Base-by-base conservation (phyloP, 2,888 invertebrate species). In the Sarcophaga subvicina region DNA sequence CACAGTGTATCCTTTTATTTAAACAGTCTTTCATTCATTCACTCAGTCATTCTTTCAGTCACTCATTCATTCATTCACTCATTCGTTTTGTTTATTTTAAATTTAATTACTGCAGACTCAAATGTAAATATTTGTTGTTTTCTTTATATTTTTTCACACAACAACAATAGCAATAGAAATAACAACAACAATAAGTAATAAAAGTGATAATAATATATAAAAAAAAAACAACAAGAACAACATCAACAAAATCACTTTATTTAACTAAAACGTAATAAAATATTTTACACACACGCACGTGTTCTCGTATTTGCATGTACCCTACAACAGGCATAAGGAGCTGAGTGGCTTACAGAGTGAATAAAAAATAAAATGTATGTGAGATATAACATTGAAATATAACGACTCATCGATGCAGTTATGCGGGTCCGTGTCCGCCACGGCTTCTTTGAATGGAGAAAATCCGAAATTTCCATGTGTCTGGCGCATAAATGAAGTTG, bases 71-170 rank as follows among this genome's bases (percentile, higher is more conserved):
- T 37, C 12, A 14, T 71, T 66, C 62, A 27, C 14, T 49, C 27
- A 37, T 54, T 54, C 17, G 12, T 49, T 49, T 63, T 25, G n/a
- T 79, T 64, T 64, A 54, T 37, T 64, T 22, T 54, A 59, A 66
- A 80, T 66, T 80, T 72, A 80, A 72, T 80, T 80, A 80, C 80
- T 80, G 72, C 72, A 80, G 72, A 80, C 72, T 45, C 54, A 60
- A 66, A 72, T 22, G 25, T 5, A 80, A 71, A 71, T 64, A 66
- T 72, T 66, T 72, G 59, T 72, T 14, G 69, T 63, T 14, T 54
- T 17, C 54, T 54, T 4, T 54, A 54, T 17, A 1, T 14, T 5
- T 37, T 37, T 64, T 64, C 17, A 37, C 71, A 20, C 45, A 73
- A 47, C 8, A 73, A 22, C 12, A 62, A n/a, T 12, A 72, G n/a